These are phyloP conservation scores for Pollimyrus isidori DNA, from an alignment of 2,113 vertebrate species.

Conservation along the genomic window DNA sequence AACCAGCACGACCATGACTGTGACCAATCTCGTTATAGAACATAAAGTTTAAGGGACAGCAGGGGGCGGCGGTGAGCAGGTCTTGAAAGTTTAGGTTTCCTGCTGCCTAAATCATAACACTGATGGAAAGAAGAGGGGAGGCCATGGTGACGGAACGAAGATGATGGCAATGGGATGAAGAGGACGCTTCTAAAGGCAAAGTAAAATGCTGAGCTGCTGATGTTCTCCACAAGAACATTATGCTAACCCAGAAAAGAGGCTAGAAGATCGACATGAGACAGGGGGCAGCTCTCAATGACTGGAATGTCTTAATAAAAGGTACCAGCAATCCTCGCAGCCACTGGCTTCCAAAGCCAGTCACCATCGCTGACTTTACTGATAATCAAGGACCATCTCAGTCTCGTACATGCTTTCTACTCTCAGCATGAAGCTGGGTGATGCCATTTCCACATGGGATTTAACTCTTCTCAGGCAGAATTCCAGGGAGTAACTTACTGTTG, in stretches of 20 bases:
- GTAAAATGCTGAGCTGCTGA: not conserved
- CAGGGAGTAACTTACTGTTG: not conserved
- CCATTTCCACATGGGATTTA: not conserved
- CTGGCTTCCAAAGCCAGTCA: not conserved
- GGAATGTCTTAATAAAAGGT: not conserved
- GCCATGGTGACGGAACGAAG: not conserved
- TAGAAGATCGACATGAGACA: not conserved
- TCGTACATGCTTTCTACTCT: not conserved
- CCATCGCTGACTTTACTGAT: not conserved
- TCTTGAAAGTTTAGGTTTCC: not conserved
- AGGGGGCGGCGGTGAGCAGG: not conserved
- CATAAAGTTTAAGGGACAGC: not conserved
- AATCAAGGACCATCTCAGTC: not conserved
- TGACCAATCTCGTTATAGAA: not conserved
- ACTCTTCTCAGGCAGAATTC: not conserved
- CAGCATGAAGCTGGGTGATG: not conserved
- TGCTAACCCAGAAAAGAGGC: not conserved
- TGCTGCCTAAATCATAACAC: not conserved
- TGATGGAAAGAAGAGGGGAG: not conserved
- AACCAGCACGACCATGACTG: not conserved
- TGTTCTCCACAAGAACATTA: not conserved
- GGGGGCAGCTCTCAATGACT: not conserved
- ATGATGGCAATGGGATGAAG: not conserved
- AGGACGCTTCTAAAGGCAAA: not conserved
- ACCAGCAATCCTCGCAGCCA: not conserved